A percentile compares a stretch with the other conserved stretches of the same genome.
These are phyloP conservation scores for Coranthus polyacanthus DNA, from an alignment of 2,797 vertebrate species.

Conservation along the genomic window DNA sequence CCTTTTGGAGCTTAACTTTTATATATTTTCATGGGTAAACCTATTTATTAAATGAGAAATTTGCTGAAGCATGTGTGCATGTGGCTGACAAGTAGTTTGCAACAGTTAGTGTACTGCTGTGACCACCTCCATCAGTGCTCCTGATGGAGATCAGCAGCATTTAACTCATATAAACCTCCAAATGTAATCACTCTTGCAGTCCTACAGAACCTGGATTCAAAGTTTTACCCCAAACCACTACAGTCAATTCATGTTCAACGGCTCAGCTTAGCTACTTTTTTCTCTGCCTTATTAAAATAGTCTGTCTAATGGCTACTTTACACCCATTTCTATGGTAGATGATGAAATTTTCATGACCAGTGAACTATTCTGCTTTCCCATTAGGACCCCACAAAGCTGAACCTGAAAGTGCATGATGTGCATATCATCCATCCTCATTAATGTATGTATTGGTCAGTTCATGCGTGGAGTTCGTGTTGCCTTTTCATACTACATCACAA, in stretches of 20 bases:
- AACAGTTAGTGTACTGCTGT: too few species aligned
- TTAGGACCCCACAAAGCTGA: constrained; percentile 55
- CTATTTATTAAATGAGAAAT: too few species aligned
- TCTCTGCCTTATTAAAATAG: constrained; percentile 64
- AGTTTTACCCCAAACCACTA: constrained; percentile 35
- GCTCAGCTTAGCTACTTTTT: constrained; percentile 31
- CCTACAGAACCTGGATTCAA: constrained; percentile 31
- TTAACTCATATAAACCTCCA: neutral
- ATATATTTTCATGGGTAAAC: too few species aligned
- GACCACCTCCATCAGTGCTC: too few species aligned
- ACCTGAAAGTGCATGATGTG: constrained; percentile 64
- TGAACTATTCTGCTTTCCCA: constrained; percentile 72
- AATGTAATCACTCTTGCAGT: constrained; percentile 1
- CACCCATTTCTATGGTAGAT: constrained; percentile 54
- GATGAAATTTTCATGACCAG: constrained; percentile 74
- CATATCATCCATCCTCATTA: constrained; percentile 69
- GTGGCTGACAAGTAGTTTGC: too few species aligned
- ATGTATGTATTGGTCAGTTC: constrained; percentile 68
- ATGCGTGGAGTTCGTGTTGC: constrained; percentile 25
- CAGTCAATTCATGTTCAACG: constrained; percentile 44
- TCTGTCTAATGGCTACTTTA: constrained; percentile 72
- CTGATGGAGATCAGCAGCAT: too few species aligned
- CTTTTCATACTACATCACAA: constrained; percentile 41
- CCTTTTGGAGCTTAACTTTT: too few species aligned
- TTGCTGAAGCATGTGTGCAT: too few species aligned